A percentile compares a stretch with the other conserved stretches of the same genome.
Evolutionary conservation across 2,797 vertebrate genomes (phyloP).

Genomic region (Amniataba percoides): DNA sequence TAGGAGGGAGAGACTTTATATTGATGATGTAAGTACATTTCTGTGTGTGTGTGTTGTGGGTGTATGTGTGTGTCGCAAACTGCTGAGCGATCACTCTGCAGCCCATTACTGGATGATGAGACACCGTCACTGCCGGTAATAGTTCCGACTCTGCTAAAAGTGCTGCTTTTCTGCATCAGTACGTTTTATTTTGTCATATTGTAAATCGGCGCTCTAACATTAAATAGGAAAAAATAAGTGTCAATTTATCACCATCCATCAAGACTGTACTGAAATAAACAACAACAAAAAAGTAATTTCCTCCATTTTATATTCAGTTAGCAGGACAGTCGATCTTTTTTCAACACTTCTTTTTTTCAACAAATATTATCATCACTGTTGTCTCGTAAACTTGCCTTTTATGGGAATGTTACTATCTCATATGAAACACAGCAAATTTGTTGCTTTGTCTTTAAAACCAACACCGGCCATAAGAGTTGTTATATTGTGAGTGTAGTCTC

Average conservation of each 20-base stretch:
- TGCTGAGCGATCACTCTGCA: conserved; percentile 65
- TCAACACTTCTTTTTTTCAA: background rate
- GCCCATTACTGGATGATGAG: conserved; percentile 61
- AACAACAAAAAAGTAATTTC: background rate
- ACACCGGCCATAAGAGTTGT: background rate
- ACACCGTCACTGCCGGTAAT: conserved; percentile 46
- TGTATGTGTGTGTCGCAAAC: conserved; percentile 42
- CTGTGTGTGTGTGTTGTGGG: conserved; percentile 22
- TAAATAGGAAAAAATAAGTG: background rate
- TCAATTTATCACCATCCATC: background rate
- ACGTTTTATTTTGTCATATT: conserved; percentile 29
- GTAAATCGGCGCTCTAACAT: conserved; percentile 24
- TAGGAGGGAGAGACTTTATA: conserved; percentile 14
- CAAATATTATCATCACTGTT: background rate
- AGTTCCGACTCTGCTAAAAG: conserved; percentile 46
- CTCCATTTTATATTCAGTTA: background rate
- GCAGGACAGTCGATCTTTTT: background rate
- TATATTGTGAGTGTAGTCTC: background rate
- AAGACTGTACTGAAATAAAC: conserved; percentile 1
- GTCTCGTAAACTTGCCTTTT: background rate
- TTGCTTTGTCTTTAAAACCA: too few relatives aligned
- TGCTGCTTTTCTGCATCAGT: conserved; percentile 36
- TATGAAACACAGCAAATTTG: background rate
- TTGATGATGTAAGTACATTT: conserved; percentile 50
- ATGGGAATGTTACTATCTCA: background rate